Conservation (phyloP, 2,888 invertebrate genomes). For the Eristalis tenax region DNA sequence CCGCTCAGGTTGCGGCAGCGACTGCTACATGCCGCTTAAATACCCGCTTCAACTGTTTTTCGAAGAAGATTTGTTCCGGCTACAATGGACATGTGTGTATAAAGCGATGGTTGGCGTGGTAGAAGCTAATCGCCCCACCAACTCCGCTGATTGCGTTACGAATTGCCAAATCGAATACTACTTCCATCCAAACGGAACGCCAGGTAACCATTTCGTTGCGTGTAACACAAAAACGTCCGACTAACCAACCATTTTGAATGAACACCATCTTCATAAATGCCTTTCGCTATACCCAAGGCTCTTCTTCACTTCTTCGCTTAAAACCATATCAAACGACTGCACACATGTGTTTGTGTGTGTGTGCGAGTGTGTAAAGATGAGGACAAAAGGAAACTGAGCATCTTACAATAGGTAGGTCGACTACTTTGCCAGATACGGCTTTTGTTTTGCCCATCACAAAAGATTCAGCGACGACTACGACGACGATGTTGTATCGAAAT, state of each 20-base stretch:
- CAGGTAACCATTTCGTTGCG: not conserved
- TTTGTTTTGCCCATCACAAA: conserved; percentile 49
- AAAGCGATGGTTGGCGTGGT: not conserved
- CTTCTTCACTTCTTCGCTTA: not conserved
- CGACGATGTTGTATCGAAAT: conserved; percentile 20
- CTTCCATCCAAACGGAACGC: not conserved
- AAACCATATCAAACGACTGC: conserved; percentile 49
- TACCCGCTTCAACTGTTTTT: not conserved
- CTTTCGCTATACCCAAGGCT: conserved; percentile 41
- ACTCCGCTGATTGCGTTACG: conserved; percentile 26
- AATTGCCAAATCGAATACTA: not conserved
- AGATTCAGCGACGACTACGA: conserved; percentile 7
- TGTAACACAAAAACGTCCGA: conserved; percentile 15
- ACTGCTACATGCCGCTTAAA: not conserved
- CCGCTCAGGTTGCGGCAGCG: too few relatives aligned
- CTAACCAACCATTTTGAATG: conserved; percentile 45
- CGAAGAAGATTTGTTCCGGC: not conserved
- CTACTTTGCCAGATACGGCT: conserved; percentile 37
- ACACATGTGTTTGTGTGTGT: not conserved
- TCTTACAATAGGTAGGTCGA: conserved; percentile 56
- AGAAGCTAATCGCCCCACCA: not conserved
- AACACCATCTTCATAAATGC: conserved; percentile 24
- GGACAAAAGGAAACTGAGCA: conserved; percentile 35
- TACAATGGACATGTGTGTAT: conserved; percentile 1
- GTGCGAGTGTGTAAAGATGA: conserved; percentile 2